These are phyloP conservation scores for Plectus sambesii DNA, from an alignment of 1,140 invertebrate genomes.

Conservation along the genomic window DNA sequence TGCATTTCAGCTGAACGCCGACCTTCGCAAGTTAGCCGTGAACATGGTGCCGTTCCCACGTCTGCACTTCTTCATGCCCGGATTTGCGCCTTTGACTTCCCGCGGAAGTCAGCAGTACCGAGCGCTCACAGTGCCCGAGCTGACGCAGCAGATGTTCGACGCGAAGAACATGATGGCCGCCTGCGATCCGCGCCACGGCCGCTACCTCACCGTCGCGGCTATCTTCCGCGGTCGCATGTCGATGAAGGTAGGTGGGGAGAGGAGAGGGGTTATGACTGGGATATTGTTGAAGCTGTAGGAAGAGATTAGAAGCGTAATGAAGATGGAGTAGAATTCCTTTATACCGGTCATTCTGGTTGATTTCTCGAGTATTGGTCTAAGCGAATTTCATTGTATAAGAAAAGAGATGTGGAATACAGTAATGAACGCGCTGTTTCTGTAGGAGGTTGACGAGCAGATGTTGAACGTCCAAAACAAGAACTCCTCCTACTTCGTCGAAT, in stretches of 20 bases:
- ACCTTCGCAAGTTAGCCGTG: conserved; percentile 81
- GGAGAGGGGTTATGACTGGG: too few relatives aligned
- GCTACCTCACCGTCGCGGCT: conserved; percentile 80
- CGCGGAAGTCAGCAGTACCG: conserved; percentile 67
- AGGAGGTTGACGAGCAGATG: conserved; percentile 56
- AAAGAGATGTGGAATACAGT: too few relatives aligned
- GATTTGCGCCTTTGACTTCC: conserved; percentile 79
- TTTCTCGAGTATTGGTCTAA: conserved; percentile 1
- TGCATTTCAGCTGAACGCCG: conserved; percentile 62
- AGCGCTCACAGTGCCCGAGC: conserved; percentile 69
- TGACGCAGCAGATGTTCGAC: conserved; percentile 72
- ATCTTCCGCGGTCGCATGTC: conserved; percentile 86
- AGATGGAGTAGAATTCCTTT: conserved; percentile 8
- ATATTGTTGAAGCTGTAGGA: too few relatives aligned
- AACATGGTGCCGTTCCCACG: conserved; percentile 91
- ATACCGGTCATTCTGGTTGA: neutral
- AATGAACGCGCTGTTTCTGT: conserved; percentile 57
- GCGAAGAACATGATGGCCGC: conserved; percentile 78
- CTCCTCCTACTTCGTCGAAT: conserved; percentile 58
- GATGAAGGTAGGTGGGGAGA: conserved; percentile 32
- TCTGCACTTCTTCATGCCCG: conserved; percentile 90
- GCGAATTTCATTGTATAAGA: too few relatives aligned
- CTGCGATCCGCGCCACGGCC: conserved; percentile 66
- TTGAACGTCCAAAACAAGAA: conserved; percentile 57
- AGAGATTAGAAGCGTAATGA: too few relatives aligned